Conservation (phyloP, 2,888 invertebrate genomes). For the Cosmia pyralina region DNA sequence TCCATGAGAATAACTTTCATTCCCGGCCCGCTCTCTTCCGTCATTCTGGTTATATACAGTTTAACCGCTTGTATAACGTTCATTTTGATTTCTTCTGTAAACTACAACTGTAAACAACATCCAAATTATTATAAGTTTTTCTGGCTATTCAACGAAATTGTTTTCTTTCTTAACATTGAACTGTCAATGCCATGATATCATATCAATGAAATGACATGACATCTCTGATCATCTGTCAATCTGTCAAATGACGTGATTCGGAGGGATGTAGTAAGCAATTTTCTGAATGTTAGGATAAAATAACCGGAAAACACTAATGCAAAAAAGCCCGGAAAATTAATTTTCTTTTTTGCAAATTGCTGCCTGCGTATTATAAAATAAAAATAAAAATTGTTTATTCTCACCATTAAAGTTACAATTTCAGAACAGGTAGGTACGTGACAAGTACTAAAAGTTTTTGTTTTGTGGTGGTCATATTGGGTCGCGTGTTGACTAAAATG, state of each 20-base stretch:
- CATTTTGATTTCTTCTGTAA: slow-evolving; percentile 90
- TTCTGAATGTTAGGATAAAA: slow-evolving; percentile 13
- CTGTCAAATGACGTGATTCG: slow-evolving; percentile 13
- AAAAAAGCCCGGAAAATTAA: background rate
- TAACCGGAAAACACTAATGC: background rate
- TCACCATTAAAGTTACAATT: no score
- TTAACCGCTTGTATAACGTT: slow-evolving; percentile 98
- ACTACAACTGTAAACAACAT: background rate
- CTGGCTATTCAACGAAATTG: slow-evolving; percentile 7
- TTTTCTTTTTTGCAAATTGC: background rate
- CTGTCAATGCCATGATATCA: slow-evolving; percentile 28
- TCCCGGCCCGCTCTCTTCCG: slow-evolving; percentile 98
- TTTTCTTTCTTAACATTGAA: slow-evolving; percentile 21
- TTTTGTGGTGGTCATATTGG: no score
- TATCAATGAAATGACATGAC: background rate
- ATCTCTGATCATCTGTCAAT: slow-evolving; percentile 9
- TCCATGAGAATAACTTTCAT: slow-evolving; percentile 99
- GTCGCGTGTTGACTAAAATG: background rate
- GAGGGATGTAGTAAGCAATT: slow-evolving; percentile 11
- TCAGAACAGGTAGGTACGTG: no score
- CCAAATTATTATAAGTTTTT: background rate
- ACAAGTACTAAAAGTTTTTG: no score
- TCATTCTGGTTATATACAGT: slow-evolving; percentile 99
- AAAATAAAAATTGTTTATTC: no score
- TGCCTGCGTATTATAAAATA: background rate